Percentiles rank a stretch among this genome's conserved stretches.
These are phyloP conservation scores for Labroides dimidiatus DNA, from an alignment of 2,797 vertebrate species.

Conservation along the genomic window DNA sequence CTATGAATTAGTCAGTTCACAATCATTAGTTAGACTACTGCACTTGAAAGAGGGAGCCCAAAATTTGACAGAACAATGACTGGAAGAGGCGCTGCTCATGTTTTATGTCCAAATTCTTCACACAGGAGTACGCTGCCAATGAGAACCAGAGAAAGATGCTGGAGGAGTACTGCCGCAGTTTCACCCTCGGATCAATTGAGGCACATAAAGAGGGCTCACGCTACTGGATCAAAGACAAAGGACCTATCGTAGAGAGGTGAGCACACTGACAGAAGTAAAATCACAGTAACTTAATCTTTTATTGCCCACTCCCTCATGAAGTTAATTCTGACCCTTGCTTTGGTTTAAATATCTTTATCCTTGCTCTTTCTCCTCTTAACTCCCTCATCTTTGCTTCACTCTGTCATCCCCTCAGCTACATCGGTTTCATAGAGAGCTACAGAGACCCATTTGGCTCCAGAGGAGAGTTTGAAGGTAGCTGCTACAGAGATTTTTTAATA, in stretches of 20 bases:
- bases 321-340: neutral
- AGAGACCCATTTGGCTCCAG: slow-evolving; percentile 94
- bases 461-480: slow-evolving; percentile 94
- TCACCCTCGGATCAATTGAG: slow-evolving; percentile 88
- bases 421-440: slow-evolving; percentile 97
- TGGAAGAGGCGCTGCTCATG: neutral
- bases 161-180: slow-evolving; percentile 88
- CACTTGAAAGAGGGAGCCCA: neutral
- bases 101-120: slow-evolving; percentile 15
- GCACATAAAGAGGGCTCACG: slow-evolving; percentile 94
- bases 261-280: neutral
- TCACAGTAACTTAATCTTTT: too few species aligned
- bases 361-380: neutral
- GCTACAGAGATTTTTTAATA: neutral
- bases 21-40: neutral
- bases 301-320: too few species aligned
- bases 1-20: too few species aligned
- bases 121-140: slow-evolving; percentile 86
- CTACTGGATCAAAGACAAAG: slow-evolving; percentile 94
- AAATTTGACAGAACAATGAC: too few species aligned
- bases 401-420: slow-evolving; percentile 83
- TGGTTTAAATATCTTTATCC: neutral
- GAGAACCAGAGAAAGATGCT: slow-evolving; percentile 91
- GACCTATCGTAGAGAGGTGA: slow-evolving; percentile 94
- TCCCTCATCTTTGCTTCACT: neutral